Conservation (phyloP, 2,113 vertebrate genomes). For the Stegastes partitus region DNA sequence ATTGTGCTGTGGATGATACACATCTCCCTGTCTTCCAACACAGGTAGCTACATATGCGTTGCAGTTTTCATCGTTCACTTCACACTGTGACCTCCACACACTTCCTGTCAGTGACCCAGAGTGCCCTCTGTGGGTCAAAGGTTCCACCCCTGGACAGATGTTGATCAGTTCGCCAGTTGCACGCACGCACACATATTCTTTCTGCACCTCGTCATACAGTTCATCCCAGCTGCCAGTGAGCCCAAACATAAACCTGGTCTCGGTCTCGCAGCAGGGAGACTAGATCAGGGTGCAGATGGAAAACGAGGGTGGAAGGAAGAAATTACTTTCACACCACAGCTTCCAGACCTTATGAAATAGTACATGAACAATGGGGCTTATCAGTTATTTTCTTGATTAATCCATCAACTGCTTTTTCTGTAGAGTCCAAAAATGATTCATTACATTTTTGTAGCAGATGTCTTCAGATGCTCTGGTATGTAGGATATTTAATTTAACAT, state of each 20-base stretch:
- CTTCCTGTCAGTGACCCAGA: conserved; percentile 57
- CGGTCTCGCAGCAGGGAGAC: not conserved
- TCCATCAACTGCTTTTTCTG: no score
- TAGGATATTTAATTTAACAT: no score
- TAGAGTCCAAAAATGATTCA: no score
- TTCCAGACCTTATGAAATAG: not conserved
- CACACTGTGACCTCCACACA: conserved; percentile 11
- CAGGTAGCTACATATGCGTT: conserved; percentile 11
- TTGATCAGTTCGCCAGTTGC: not conserved
- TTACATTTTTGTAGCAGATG: no score
- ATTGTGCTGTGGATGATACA: not conserved
- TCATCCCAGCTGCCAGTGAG: conserved; percentile 17
- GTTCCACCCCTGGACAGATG: conserved; percentile 52
- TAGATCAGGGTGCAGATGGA: conserved; percentile 9
- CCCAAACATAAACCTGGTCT: conserved; percentile 28
- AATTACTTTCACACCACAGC: not conserved
- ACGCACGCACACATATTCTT: not conserved
- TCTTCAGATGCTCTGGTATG: no score
- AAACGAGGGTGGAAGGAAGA: not conserved
- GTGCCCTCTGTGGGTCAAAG: conserved; percentile 47
- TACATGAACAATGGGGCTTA: not conserved
- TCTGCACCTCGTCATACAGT: not conserved
- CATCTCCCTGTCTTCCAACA: not conserved
- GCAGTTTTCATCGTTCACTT: conserved; percentile 7
- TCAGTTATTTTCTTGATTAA: no score